A percentile compares a stretch with the other conserved stretches of the same genome.
Conservation (phyloP, 2,113 vertebrate species). For the Nibea albiflora region DNA sequence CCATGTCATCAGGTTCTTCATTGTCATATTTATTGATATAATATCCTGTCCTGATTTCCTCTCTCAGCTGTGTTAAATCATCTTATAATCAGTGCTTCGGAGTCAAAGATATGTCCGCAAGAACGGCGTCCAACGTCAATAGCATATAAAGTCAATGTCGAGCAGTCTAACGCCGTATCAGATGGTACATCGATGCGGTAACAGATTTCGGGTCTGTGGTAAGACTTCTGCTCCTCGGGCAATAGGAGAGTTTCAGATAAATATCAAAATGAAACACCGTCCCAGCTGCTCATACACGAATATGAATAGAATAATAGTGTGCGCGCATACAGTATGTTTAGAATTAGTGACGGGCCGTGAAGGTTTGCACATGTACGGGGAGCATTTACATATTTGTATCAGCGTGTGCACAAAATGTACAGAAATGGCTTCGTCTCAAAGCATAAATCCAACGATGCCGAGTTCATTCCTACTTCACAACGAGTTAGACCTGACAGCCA, state of each 20-base stretch:
- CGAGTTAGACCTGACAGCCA: constrained; percentile 23
- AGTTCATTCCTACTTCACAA: constrained; percentile 8
- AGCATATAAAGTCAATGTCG: constrained; percentile 19
- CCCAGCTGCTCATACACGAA: constrained; percentile 32
- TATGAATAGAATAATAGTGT: constrained; percentile 19
- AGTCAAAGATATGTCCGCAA: constrained; percentile 16
- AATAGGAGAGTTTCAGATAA: constrained; percentile 40
- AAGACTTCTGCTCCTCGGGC: constrained; percentile 17
- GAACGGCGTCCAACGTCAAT: constrained; percentile 18
- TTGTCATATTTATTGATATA: constrained; percentile 45
- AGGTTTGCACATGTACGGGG: constrained; percentile 3
- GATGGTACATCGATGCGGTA: constrained; percentile 36
- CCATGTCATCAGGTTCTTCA: constrained; percentile 58
- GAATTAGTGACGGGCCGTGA: constrained; percentile 21
- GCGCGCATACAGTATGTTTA: constrained; percentile 4
- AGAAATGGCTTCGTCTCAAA: constrained; percentile 5
- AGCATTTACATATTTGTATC: constrained; percentile 21
- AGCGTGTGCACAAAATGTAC: constrained; percentile 15
- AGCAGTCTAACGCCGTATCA: constrained; percentile 11
- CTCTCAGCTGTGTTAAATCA: constrained; percentile 41
- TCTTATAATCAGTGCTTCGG: constrained; percentile 13
- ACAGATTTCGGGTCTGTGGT: constrained; percentile 35
- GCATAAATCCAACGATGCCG: not conserved
- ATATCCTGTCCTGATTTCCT: constrained; percentile 53
- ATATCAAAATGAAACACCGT: constrained; percentile 38